These are phyloP conservation scores for Neria commutata DNA, from an alignment of 2,888 invertebrate genomes.

Conservation along the genomic window DNA sequence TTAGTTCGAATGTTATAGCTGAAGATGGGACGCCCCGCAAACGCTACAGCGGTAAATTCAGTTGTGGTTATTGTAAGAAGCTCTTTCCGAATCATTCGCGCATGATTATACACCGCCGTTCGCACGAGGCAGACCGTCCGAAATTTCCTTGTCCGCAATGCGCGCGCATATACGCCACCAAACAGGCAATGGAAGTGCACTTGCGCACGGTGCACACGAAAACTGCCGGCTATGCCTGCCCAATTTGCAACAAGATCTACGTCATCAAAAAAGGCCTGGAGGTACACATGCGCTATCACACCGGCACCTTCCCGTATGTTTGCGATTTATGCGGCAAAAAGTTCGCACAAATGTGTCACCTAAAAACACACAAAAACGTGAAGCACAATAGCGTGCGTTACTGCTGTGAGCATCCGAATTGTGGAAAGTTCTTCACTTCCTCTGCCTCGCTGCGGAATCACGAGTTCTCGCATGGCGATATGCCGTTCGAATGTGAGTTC, in stretches of 20 bases:
- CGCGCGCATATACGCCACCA: slow-evolving; percentile 41
- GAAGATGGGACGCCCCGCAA: not conserved
- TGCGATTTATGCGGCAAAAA: slow-evolving; percentile 45
- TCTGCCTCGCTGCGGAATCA: slow-evolving; percentile 46
- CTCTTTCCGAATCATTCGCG: slow-evolving; percentile 37
- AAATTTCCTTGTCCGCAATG: slow-evolving; percentile 34
- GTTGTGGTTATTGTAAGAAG: slow-evolving; percentile 36
- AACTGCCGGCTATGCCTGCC: slow-evolving; percentile 35
- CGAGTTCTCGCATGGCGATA: slow-evolving; percentile 41
- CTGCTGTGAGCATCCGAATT: slow-evolving; percentile 39
- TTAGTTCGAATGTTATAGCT: not conserved
- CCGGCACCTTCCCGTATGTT: slow-evolving; percentile 41
- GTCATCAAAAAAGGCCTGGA: slow-evolving; percentile 44
- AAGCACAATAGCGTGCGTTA: slow-evolving; percentile 43
- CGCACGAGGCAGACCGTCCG: slow-evolving; percentile 33
- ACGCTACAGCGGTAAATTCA: slow-evolving; percentile 31
- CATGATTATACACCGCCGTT: slow-evolving; percentile 36
- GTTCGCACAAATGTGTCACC: slow-evolving; percentile 46
- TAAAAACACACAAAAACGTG: slow-evolving; percentile 44
- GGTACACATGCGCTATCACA: slow-evolving; percentile 48
- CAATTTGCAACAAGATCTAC: slow-evolving; percentile 44
- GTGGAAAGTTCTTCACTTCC: slow-evolving; percentile 45
- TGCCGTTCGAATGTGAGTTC: slow-evolving; percentile 47
- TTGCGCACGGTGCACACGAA: slow-evolving; percentile 38
- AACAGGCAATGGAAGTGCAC: slow-evolving; percentile 44